Percentiles rank a stretch among this genome's conserved stretches.
Conservation (phyloP, 2,113 vertebrate genomes). For the Scolopax mira region DNA sequence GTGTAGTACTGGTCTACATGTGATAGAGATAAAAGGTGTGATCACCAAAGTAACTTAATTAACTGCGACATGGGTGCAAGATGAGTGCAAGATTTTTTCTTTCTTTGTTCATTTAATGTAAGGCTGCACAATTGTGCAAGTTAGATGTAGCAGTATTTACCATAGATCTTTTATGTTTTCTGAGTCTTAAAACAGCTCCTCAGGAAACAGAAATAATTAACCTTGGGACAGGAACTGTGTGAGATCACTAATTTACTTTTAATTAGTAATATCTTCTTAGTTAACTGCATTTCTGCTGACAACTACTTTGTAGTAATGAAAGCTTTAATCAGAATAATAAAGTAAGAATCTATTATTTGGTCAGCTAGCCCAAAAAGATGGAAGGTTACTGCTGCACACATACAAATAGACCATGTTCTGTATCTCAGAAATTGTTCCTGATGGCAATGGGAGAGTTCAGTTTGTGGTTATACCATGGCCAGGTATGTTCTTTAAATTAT, state of each 20-base stretch:
- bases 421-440: not conserved
- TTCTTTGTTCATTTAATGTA: not conserved
- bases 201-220: not conserved
- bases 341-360: not conserved
- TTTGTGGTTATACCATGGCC: not conserved
- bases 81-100: not conserved
- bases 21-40: not conserved
- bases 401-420: accelerated
- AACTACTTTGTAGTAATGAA: not conserved
- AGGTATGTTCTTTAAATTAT: not conserved
- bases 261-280: not conserved
- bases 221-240: not conserved
- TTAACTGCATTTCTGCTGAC: not conserved
- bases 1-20: not conserved
- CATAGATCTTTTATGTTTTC: not conserved
- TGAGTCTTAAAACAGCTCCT: not conserved
- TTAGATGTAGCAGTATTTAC: not conserved
- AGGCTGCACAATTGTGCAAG: not conserved
- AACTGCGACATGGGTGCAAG: not conserved
- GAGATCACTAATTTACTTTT: not conserved
- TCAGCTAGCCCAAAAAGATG: not conserved
- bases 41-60: not conserved
- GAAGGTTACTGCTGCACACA: not conserved
- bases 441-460: not conserved
- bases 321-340: not conserved